These are phyloP conservation scores for Mus caroli DNA, from an alignment of 2,797 vertebrate genomes.

Conservation along the genomic window DNA sequence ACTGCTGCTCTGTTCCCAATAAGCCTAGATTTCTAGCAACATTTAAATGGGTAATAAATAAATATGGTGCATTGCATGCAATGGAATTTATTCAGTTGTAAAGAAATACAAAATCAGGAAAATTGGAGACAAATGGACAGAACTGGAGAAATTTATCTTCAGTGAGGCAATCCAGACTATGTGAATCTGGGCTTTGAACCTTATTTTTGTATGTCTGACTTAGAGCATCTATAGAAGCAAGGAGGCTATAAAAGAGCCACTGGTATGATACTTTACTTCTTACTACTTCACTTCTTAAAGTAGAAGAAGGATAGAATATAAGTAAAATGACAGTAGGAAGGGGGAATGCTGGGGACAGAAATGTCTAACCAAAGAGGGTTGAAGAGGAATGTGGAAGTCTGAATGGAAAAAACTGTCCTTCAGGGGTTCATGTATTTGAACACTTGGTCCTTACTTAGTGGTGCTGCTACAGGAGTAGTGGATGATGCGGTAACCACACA, in stretches of 20 bases:
- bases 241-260: not conserved
- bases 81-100: not conserved
- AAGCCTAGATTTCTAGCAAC: not conserved
- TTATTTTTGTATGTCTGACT: not conserved
- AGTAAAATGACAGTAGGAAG: not conserved
- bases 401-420: not conserved
- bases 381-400: not conserved
- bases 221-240: not conserved
- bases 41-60: not conserved
- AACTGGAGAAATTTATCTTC: not conserved
- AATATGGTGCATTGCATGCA: not conserved
- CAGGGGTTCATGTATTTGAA: not conserved
- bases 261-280: not conserved
- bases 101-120: not conserved
- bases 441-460: not conserved
- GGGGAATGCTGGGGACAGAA: not conserved
- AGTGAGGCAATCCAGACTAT: not conserved
- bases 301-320: not conserved
- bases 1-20: not conserved
- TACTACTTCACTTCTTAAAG: too few relatives aligned
- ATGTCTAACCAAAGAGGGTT: not conserved
- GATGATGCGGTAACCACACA: not conserved
- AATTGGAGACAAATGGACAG: not conserved
- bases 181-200: not conserved
- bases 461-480: not conserved